Conservation (phyloP, 2,797 vertebrate species). For the Tiaroga cobitis region DNA sequence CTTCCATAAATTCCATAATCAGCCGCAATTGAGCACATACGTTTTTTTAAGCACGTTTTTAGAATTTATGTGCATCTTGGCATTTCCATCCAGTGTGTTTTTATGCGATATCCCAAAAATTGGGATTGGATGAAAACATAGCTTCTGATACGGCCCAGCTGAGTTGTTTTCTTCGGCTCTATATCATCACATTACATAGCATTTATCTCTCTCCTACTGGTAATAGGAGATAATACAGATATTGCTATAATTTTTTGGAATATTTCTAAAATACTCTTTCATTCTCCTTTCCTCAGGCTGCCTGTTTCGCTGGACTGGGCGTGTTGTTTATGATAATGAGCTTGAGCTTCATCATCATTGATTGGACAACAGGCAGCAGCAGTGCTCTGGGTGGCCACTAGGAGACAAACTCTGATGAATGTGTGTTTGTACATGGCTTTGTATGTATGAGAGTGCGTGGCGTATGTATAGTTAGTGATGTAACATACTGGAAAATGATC, state of each 20-base stretch:
- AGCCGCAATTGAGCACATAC: background rate
- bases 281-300: conserved; percentile 77
- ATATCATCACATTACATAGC: background rate
- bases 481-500: conserved; percentile 17
- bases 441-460: conserved; percentile 34
- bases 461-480: conserved; percentile 1
- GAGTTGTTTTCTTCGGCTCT: background rate
- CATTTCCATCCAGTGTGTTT: background rate
- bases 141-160: background rate
- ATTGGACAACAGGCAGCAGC: conserved; percentile 85
- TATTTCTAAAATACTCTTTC: background rate
- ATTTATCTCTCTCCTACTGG: background rate
- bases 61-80: background rate
- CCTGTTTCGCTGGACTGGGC: conserved; percentile 89
- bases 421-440: conserved; percentile 26
- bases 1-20: no score
- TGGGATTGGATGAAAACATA: background rate
- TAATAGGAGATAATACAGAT: no score
- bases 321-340: conserved; percentile 97
- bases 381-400: conserved; percentile 87
- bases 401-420: conserved; percentile 46
- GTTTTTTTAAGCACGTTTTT: background rate
- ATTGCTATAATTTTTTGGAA: no score
- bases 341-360: conserved; percentile 94
- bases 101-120: background rate